These are phyloP conservation scores for Apoderus coryli DNA, from an alignment of 2,888 invertebrate genomes.

Conservation along the genomic window DNA sequence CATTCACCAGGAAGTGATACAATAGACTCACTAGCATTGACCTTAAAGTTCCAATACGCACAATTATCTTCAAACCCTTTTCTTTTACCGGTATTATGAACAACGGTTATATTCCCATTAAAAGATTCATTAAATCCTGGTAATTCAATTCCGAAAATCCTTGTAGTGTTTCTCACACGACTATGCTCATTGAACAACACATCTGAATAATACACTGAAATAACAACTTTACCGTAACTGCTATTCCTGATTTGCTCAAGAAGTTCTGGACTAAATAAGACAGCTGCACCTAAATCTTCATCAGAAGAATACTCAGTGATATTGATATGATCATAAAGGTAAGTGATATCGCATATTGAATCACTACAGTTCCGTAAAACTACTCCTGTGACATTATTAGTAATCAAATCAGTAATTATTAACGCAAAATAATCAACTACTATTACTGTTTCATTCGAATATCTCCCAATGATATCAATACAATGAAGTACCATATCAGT, in stretches of 20 bases:
- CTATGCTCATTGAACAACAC: constrained; percentile 19
- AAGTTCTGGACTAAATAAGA: constrained; percentile 18
- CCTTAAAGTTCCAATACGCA: constrained; percentile 21
- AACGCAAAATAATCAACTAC: constrained; percentile 33
- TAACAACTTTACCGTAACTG: constrained; percentile 13
- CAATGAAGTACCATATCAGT: constrained; percentile 18
- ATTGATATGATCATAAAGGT: constrained; percentile 11
- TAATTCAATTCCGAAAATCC: constrained; percentile 37
- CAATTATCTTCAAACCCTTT: constrained; percentile 15
- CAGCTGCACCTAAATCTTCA: constrained; percentile 14
- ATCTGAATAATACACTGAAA: constrained; percentile 18
- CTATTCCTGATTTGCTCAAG: constrained; percentile 15
- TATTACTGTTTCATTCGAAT: constrained; percentile 6
- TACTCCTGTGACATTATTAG: constrained; percentile 33
- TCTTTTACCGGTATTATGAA: constrained; percentile 30
- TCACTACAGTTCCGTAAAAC: constrained; percentile 26
- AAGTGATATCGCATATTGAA: constrained; percentile 30
- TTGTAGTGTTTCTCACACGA: constrained; percentile 18
- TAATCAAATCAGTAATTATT: constrained; percentile 29
- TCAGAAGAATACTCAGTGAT: constrained; percentile 10
- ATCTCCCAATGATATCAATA: constrained; percentile 16
- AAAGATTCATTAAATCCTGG: constrained; percentile 39
- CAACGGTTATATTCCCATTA: constrained; percentile 36
- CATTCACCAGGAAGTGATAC: constrained; percentile 20
- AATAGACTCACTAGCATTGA: constrained; percentile 13